Base-by-base conservation (phyloP, 1,140 invertebrate genomes). In the Drosophila sturtevanti region DNA sequence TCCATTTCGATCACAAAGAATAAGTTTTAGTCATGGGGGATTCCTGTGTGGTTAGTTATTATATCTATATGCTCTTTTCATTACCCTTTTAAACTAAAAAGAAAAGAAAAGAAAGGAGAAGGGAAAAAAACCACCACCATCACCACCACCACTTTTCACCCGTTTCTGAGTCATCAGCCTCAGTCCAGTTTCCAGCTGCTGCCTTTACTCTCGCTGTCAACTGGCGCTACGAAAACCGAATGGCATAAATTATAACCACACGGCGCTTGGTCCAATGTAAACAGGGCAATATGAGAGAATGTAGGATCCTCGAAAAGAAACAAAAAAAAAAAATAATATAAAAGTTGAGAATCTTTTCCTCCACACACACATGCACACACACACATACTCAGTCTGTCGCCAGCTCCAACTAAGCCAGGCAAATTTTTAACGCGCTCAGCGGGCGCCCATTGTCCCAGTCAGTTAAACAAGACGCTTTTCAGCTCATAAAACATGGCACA, bases 401-500 rank as follows among this genome's bases (percentile, higher is more conserved):
- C 63, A 70, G 65, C 70, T 68, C 34, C 58, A 65, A 59, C 54
- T 63, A 44, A 77, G 72, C 72, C 72, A 76, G 78, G 81, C 81
- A 79, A 87, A 89, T 77, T 89, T 87, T 87, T 89, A 87, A 82
- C 84, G 76, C 82, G 72, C 82, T 51, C 82, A 87, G 82, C 82
- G 76, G 84, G 82, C 63, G 84, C 76, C 70, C 76, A 89, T 87
- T 87, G 82, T 87, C 60, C 79, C 60, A 66, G 76, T 72, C 82
- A 82, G 82, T 89, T 89, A 87, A 87, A 89, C 84, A 87, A 87
- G 82, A 87, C 79, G 82, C 82, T 87, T 87, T 87, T 87, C 82
- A 87, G 82, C 82, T 87, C 82, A 76, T 87, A 87, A 87, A 89
- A 77, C 84, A 82, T 62, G 84, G 62, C 74, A 66, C 67, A 62